A percentile compares a stretch with the other conserved stretches of the same genome.
Evolutionary conservation across 2,888 invertebrate species (phyloP).

Genomic region (Drosophila pseudotalamancana): DNA sequence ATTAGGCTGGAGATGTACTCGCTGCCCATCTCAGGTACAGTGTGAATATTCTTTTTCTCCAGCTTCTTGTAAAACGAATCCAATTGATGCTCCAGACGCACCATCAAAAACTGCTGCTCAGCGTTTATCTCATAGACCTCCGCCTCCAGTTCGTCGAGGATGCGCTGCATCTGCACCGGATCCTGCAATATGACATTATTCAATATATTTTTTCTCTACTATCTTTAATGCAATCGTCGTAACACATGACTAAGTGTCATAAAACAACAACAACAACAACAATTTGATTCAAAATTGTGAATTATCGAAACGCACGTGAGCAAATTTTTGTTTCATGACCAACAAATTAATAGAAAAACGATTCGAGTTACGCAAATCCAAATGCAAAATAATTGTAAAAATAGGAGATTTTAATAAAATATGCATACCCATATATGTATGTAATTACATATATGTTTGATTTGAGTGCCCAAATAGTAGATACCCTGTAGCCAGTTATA

Average conservation of each 20-base stretch:
- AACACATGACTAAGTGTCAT: constrained; percentile 13
- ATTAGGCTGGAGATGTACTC: constrained; percentile 73
- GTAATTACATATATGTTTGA: too few species aligned
- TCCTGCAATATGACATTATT: constrained; percentile 51
- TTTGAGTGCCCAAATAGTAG: too few species aligned
- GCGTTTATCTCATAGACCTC: constrained; percentile 83
- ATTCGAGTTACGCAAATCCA: constrained; percentile 1
- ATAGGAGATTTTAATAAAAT: not conserved
- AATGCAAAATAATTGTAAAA: not conserved
- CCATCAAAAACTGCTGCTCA: constrained; percentile 78
- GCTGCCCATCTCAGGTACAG: constrained; percentile 65
- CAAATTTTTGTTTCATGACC: constrained; percentile 10
- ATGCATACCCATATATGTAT: not conserved
- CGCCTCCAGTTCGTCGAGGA: constrained; percentile 80
- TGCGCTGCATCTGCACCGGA: constrained; percentile 73
- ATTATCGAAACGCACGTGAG: constrained; percentile 7
- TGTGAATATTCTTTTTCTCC: constrained; percentile 62
- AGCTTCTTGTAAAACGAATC: constrained; percentile 75
- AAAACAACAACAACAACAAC: constrained; percentile 14
- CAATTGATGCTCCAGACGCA: constrained; percentile 73
- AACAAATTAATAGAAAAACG: not conserved
- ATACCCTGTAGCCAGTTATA: not conserved
- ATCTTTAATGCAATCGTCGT: not conserved
- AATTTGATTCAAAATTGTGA: not conserved
- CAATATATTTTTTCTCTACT: not conserved